Conservation (phyloP, 1,140 invertebrate genomes). For the Fopius arisanus region DNA sequence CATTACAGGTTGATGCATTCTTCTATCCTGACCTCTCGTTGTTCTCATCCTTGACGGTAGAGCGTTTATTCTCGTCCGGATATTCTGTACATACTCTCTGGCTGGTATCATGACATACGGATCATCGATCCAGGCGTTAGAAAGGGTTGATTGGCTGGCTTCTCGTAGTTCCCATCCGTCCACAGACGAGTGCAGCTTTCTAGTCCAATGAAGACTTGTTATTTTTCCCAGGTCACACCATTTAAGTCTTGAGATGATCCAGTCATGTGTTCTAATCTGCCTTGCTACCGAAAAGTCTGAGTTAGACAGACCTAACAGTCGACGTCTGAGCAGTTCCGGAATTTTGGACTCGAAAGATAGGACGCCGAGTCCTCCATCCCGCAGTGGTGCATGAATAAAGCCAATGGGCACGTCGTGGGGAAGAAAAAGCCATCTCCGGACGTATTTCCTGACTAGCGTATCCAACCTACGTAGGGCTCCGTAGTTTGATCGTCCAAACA, state of each 20-base stretch:
- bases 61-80: conserved; percentile 44
- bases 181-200: not conserved
- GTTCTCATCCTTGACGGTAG: conserved; percentile 41
- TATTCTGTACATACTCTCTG: conserved; percentile 43
- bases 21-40: not conserved
- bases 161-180: conserved; percentile 19
- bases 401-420: conserved; percentile 30
- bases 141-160: not conserved
- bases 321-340: not conserved
- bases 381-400: conserved; percentile 35
- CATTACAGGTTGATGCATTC: not conserved
- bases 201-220: not conserved
- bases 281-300: not conserved
- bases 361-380: conserved; percentile 38
- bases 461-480: conserved; percentile 10
- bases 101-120: conserved; percentile 27
- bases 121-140: not conserved
- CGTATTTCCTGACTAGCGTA: not conserved
- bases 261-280: not conserved
- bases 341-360: conserved; percentile 4
- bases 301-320: not conserved
- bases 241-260: not conserved
- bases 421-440: conserved; percentile 28
- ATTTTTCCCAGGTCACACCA: not conserved
- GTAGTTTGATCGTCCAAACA: conserved; percentile 15